Conservation (phyloP, 2,113 vertebrate genomes). For the Tringa solitaria region DNA sequence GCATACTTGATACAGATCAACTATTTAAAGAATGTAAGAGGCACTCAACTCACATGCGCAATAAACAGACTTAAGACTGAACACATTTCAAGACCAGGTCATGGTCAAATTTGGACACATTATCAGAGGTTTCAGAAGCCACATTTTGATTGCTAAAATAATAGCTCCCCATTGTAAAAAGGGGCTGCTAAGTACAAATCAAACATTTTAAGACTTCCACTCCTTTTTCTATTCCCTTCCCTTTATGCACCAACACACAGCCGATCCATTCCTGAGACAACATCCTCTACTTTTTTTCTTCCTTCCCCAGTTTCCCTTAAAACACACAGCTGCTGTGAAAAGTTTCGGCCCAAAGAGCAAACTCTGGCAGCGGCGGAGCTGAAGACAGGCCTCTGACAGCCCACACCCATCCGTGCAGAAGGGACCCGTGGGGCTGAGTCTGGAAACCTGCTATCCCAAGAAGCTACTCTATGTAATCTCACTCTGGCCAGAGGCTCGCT, state of each 20-base stretch:
- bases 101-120: not conserved
- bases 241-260: not conserved
- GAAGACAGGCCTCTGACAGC: not conserved
- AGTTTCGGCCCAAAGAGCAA: not conserved
- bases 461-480: not conserved
- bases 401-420: not conserved
- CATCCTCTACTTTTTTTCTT: not conserved
- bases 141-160: not conserved
- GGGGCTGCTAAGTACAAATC: not conserved
- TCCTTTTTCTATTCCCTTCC: not conserved
- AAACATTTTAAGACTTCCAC: not conserved
- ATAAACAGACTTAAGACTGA: not conserved
- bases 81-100: conserved; percentile 4
- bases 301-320: not conserved
- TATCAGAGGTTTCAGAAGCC: not conserved
- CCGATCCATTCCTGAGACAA: not conserved
- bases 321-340: not conserved
- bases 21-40: conserved; percentile 66
- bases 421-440: accelerated
- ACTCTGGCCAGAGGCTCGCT: not conserved
- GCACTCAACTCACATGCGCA: conserved; percentile 7
- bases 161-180: not conserved
- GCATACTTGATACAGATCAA: conserved; percentile 51
- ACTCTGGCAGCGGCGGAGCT: not conserved
- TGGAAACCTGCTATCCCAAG: not conserved